Conservation (phyloP, 2,113 vertebrate species). For the Eidolon helvum region DNA sequence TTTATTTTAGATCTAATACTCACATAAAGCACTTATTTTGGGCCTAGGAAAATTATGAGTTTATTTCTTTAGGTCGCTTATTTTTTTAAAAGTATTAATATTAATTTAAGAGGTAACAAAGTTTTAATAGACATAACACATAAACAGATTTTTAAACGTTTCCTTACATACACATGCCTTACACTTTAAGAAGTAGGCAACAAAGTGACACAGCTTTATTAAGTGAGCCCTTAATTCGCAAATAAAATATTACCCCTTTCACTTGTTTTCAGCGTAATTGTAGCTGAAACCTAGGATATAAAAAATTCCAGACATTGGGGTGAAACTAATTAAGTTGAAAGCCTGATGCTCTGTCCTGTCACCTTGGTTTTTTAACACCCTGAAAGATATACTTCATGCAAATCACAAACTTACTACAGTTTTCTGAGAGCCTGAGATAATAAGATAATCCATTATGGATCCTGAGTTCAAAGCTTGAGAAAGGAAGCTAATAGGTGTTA, state of each 20-base stretch:
- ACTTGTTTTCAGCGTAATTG: neutral
- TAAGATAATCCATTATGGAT: slow-evolving; percentile 27
- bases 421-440: slow-evolving; percentile 61
- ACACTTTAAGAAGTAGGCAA: neutral
- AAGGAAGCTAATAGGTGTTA: slow-evolving; percentile 25
- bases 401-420: slow-evolving; percentile 47
- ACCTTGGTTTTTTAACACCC: neutral
- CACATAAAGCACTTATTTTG: neutral
- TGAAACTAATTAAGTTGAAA: slow-evolving; percentile 35
- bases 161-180: neutral
- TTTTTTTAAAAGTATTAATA: neutral
- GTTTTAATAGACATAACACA: neutral
- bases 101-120: neutral
- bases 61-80: neutral
- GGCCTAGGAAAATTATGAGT: neutral
- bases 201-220: neutral
- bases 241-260: slow-evolving; percentile 5
- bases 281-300: neutral
- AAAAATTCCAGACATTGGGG: neutral
- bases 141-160: neutral
- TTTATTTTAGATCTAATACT: neutral
- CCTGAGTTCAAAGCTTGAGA: slow-evolving; percentile 41
- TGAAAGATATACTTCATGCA: slow-evolving; percentile 36
- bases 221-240: slow-evolving; percentile 54
- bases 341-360: neutral